Percentiles rank a stretch among this genome's conserved stretches.
These are phyloP conservation scores for Drosophila nigrodunni DNA, from an alignment of 1,140 invertebrate genomes.

Conservation along the genomic window DNA sequence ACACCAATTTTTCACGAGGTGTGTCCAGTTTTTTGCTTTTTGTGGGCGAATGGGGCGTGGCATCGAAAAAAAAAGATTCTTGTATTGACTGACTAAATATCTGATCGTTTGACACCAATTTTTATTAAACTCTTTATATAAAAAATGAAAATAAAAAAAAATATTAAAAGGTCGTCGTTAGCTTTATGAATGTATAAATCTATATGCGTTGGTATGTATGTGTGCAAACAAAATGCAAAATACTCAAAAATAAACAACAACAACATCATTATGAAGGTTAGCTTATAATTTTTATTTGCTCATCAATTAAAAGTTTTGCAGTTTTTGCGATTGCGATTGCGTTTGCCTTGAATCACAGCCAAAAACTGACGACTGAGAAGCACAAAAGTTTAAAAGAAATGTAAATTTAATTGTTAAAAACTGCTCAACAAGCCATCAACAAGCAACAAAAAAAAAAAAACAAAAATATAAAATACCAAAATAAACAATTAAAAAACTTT, in stretches of 20 bases:
- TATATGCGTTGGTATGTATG: neutral
- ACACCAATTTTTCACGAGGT: no score
- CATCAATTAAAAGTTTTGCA: conserved; percentile 69
- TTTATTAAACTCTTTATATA: no score
- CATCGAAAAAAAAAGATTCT: no score
- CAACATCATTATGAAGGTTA: conserved; percentile 58
- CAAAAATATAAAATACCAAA: neutral
- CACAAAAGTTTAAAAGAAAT: conserved; percentile 11
- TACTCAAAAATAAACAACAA: conserved; percentile 36
- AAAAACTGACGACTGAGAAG: conserved; percentile 23
- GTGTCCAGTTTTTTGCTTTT: no score
- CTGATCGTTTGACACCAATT: no score
- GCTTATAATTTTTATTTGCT: conserved; percentile 69
- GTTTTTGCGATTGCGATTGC: conserved; percentile 55
- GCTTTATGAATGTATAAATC: conserved; percentile 37
- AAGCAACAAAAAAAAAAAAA: conserved; percentile 4
- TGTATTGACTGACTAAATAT: no score
- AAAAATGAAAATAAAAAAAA: no score
- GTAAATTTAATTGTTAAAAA: conserved; percentile 32
- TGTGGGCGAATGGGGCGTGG: no score
- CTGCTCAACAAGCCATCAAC: conserved; percentile 14
- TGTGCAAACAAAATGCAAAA: conserved; percentile 69
- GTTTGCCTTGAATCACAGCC: conserved; percentile 65
- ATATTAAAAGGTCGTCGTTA: conserved; percentile 41
- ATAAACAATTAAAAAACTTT: neutral